phyloP scores from a whole-genome alignment of 2,797 vertebrate species.

The Enteromius viviparus region DNA sequence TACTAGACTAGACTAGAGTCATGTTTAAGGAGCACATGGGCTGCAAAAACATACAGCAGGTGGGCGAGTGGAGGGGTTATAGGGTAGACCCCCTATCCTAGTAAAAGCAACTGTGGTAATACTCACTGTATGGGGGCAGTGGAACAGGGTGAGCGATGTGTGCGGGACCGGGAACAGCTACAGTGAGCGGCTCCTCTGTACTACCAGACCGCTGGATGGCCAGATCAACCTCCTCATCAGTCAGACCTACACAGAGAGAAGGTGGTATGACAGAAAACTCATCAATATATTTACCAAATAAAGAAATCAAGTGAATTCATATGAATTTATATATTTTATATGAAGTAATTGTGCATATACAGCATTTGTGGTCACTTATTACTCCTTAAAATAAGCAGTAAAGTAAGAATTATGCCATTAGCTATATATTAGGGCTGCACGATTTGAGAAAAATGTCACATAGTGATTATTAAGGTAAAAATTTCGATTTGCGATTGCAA shows the following conservation, averaged over 20 bases:
- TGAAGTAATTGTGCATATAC: not conserved
- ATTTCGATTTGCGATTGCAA: too few relatives aligned
- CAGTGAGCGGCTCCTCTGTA: slow-evolving; percentile 79
- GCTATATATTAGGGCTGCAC: too few relatives aligned
- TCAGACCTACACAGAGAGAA: slow-evolving; percentile 82
- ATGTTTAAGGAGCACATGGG: slow-evolving; percentile 28
- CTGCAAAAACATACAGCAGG: slow-evolving; percentile 29
- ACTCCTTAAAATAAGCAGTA: not conserved
- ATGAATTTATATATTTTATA: not conserved
- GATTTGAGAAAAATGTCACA: too few relatives aligned
- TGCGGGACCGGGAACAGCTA: slow-evolving; percentile 69
- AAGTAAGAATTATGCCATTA: too few relatives aligned
- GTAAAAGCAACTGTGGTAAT: slow-evolving; percentile 10
- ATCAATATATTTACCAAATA: not conserved
- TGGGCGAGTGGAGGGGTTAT: not conserved
- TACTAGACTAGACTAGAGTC: slow-evolving; percentile 29
- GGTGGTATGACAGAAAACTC: not conserved
- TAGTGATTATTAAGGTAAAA: too few relatives aligned
- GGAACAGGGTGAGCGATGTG: slow-evolving; percentile 76
- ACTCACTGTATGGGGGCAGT: slow-evolving; percentile 84
- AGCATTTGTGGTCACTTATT: too few relatives aligned
- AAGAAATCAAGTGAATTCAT: not conserved
- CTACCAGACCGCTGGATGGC: slow-evolving; percentile 92
- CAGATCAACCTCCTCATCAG: slow-evolving; percentile 93
- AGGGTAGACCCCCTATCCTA: not conserved